Evolutionary conservation across 2,113 vertebrate species (phyloP), one percentile per base, ranked within the genome.

Genomic region (Pseudorhombus dupliciocellatus): DNA sequence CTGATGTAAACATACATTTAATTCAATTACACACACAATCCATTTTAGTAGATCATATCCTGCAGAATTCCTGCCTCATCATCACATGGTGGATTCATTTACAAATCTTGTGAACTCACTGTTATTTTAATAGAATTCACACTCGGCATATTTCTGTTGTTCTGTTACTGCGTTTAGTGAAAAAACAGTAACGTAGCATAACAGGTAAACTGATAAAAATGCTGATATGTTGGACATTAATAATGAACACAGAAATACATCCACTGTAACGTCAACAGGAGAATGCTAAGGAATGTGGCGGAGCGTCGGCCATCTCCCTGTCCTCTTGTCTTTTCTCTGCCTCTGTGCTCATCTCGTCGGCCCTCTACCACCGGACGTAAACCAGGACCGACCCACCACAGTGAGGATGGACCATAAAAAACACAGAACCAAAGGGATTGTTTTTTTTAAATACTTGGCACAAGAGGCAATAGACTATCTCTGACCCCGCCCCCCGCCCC

Each of bases 241-340:
- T 48, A n/a, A 44, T 14, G 10, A 44, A 44, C 18, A 44, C 34
- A 42, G 15, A 42, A n/a, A 48, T 4, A 0, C 4, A 48, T 42
- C 40, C 11, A 42, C 46, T 53, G 22, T 22, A 31, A 30, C 20
- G 5, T 48, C 83, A n/a, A 25, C 90, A 98, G 97, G 98, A 99
- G 83, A 93, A 97, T 0, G 96, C 97, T 0, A 95, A 98, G 79
- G 98, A 99, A 60, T 99, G 98, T 0, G 97, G 98, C 0, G 94
- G 96, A 0, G 70, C 94, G 0, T 82, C 93, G 0, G 87, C 84
- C 42, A 85, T 94, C 34, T 84, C 81, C 0, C 4, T 91, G 66
- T 96, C 94, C 0, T 30, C 82, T 0, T 0, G 3, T 0, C 82
- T 96, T 65, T 88, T 95, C 61, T 79, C 93, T 0, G 59, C 91